A percentile compares a stretch with the other conserved stretches of the same genome.
Conservation (phyloP, 2,797 vertebrate genomes). For the Poecilia picta region DNA sequence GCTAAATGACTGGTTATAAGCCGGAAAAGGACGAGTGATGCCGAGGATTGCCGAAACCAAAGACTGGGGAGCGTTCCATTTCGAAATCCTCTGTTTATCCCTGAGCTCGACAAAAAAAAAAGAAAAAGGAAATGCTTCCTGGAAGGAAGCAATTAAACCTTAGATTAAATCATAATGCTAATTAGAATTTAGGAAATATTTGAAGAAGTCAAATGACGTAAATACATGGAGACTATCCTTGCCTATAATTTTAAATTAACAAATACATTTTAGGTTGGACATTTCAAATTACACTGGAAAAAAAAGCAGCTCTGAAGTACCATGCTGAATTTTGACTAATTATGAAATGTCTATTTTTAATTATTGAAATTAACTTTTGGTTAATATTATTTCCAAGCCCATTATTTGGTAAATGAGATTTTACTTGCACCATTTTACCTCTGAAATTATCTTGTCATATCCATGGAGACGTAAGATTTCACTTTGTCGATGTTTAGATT, state of each 20-base stretch:
- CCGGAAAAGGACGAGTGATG: slow-evolving; percentile 84
- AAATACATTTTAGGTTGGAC: neutral
- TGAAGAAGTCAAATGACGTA: too few relatives aligned
- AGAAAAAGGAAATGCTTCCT: neutral
- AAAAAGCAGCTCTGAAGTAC: neutral
- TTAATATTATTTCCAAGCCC: neutral
- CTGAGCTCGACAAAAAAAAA: neutral
- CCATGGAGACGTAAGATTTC: neutral
- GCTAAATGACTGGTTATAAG: slow-evolving; percentile 54
- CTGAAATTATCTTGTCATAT: neutral
- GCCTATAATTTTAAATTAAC: neutral
- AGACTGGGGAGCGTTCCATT: slow-evolving; percentile 55
- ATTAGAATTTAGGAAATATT: neutral
- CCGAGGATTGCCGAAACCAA: slow-evolving; percentile 61
- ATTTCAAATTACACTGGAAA: neutral
- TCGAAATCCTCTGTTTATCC: slow-evolving; percentile 1
- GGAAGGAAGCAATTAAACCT: neutral
- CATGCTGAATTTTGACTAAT: neutral
- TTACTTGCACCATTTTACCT: neutral
- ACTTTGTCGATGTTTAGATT: neutral
- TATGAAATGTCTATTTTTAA: neutral
- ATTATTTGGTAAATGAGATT: neutral
- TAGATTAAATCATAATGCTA: neutral
- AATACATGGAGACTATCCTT: neutral
- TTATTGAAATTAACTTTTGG: neutral